Evolutionary conservation across 2,797 vertebrate species (phyloP).

Genomic region (Emys orbicularis): DNA sequence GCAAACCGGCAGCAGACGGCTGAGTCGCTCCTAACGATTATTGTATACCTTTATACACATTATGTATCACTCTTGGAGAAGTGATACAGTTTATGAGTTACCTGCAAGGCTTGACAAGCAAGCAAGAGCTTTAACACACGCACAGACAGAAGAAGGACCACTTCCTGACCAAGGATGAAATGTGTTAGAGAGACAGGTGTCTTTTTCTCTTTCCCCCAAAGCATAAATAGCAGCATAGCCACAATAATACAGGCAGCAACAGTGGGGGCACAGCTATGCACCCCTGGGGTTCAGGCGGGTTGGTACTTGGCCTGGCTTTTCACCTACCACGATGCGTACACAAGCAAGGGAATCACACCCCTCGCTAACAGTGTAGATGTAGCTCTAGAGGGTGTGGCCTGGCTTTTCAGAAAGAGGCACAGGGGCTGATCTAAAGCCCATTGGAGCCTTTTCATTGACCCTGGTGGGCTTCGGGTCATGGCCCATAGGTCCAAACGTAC

Average conservation of each 20-base stretch:
- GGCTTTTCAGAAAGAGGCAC: not conserved
- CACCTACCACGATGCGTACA: not conserved
- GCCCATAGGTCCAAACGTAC: rapidly evolving
- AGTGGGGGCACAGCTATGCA: not conserved
- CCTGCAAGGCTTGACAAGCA: constrained; percentile 58
- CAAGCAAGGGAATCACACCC: not conserved
- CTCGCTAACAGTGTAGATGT: not conserved
- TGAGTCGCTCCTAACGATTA: constrained; percentile 82
- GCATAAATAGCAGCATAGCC: not conserved
- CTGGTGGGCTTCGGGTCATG: not conserved
- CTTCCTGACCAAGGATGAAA: not conserved
- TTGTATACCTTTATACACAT: constrained; percentile 80
- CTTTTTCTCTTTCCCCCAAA: not conserved
- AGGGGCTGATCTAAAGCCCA: not conserved
- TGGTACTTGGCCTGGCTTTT: too few relatives aligned
- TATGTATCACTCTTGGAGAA: constrained; percentile 65
- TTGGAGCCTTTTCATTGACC: not conserved
- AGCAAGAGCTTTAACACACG: constrained; percentile 24
- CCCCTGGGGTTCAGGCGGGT: not conserved
- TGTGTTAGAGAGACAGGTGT: not conserved
- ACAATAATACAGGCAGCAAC: not conserved
- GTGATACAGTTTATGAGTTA: constrained; percentile 42
- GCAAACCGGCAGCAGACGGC: constrained; percentile 79
- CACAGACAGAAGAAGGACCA: not conserved
- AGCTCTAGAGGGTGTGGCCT: not conserved